These are phyloP conservation scores for Cerceris rybyensis DNA, from an alignment of 2,888 invertebrate species.

Conservation along the genomic window DNA sequence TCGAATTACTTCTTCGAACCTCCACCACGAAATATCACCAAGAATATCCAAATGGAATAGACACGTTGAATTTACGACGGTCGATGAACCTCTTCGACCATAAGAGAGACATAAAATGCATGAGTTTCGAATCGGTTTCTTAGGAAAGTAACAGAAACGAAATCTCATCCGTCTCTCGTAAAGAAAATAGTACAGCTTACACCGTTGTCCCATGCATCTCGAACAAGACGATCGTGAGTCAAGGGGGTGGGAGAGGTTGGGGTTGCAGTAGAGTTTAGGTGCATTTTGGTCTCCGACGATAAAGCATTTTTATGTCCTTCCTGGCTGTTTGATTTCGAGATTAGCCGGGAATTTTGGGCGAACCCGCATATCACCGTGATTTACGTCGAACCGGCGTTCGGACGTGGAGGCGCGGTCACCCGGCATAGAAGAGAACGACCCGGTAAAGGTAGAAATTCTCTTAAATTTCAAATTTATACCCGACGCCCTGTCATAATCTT, in stretches of 20 bases:
- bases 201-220: constrained; percentile 47
- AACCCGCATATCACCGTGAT: constrained; percentile 82
- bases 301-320: constrained; percentile 81
- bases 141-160: background rate
- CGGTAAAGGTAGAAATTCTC: constrained; percentile 73
- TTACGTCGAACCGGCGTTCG: constrained; percentile 70
- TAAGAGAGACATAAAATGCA: too few relatives aligned
- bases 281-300: constrained; percentile 72
- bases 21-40: too few relatives aligned
- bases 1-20: background rate
- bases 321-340: constrained; percentile 80
- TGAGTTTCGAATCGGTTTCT: background rate
- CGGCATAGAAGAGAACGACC: constrained; percentile 25
- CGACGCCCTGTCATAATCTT: constrained; percentile 80
- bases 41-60: too few relatives aligned
- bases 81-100: too few relatives aligned
- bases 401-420: constrained; percentile 67
- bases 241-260: constrained; percentile 21
- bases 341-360: constrained; percentile 81
- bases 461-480: constrained; percentile 82
- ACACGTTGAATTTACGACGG: background rate
- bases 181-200: constrained; percentile 44
- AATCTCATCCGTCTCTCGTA: constrained; percentile 38
- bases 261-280: constrained; percentile 50
- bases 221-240: constrained; percentile 63